phyloP scores from a whole-genome alignment of 2,797 vertebrate species.

The Bucorvus abyssinicus region DNA sequence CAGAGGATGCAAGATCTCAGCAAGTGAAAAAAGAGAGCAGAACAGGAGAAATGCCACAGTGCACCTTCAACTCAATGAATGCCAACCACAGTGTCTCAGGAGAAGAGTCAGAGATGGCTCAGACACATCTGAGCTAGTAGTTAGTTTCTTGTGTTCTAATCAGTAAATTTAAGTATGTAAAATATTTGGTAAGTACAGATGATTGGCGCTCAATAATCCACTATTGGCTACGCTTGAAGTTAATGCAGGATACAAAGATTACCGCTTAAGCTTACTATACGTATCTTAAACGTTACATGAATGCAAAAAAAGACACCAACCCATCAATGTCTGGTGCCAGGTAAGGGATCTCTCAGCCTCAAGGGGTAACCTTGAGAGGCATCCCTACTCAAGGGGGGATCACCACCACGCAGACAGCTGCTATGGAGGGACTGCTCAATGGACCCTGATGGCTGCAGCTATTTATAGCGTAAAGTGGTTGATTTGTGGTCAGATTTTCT shows the following conservation, averaged over 20 bases:
- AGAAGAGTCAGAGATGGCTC: neutral
- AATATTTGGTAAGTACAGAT: neutral
- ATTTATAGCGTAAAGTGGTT: neutral
- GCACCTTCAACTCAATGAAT: neutral
- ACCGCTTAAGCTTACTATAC: neutral
- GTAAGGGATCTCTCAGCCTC: neutral
- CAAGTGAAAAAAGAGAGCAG: neutral
- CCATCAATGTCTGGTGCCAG: neutral
- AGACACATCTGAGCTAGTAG: neutral
- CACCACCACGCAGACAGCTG: accelerated
- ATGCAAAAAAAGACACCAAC: neutral
- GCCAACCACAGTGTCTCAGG: neutral
- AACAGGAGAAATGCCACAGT: neutral
- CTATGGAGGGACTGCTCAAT: neutral
- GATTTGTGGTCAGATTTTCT: neutral
- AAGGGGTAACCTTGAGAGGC: neutral
- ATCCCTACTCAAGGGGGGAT: neutral
- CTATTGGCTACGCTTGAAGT: neutral
- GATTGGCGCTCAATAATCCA: neutral
- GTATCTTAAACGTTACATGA: neutral
- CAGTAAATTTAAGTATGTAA: neutral
- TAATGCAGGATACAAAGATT: neutral
- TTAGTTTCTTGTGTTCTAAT: neutral
- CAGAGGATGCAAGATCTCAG: neutral
- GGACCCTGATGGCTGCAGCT: neutral